Evolutionary conservation across 2,113 vertebrate genomes (phyloP).

Genomic region (Lichenostomus cassidix): DNA sequence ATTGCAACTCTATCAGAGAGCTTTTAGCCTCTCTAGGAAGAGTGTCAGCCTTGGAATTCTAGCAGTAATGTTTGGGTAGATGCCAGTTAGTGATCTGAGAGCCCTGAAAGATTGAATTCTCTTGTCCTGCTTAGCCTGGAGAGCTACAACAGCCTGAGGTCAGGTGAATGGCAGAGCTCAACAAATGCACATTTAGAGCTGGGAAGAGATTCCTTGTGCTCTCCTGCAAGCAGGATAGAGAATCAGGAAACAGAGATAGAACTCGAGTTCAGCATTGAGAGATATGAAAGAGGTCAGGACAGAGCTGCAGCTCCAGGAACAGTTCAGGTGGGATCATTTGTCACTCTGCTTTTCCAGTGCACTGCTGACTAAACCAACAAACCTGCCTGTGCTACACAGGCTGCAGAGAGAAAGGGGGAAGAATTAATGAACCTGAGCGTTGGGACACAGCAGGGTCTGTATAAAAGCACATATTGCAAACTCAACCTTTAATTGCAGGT

Average conservation of each 20-base stretch:
- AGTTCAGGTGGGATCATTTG: not conserved
- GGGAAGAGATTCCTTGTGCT: not conserved
- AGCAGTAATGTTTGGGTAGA: not conserved
- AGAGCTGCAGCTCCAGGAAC: not conserved
- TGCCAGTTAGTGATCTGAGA: not conserved
- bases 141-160: not conserved
- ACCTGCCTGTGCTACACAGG: not conserved
- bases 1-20: not conserved
- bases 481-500: not conserved
- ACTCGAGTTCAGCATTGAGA: not conserved
- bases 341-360: not conserved
- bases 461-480: not conserved
- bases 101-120: not conserved
- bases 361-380: not conserved
- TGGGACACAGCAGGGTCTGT: not conserved
- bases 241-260: not conserved
- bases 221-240: not conserved
- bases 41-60: not conserved
- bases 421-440: not conserved
- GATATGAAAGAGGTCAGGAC: not conserved
- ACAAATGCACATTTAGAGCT: not conserved
- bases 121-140: not conserved
- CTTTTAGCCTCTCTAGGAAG: not conserved
- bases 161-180: not conserved
- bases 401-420: not conserved